Evolutionary conservation across 2,888 invertebrate species (phyloP).

Genomic region (Gymnoscelis rufifasciata): DNA sequence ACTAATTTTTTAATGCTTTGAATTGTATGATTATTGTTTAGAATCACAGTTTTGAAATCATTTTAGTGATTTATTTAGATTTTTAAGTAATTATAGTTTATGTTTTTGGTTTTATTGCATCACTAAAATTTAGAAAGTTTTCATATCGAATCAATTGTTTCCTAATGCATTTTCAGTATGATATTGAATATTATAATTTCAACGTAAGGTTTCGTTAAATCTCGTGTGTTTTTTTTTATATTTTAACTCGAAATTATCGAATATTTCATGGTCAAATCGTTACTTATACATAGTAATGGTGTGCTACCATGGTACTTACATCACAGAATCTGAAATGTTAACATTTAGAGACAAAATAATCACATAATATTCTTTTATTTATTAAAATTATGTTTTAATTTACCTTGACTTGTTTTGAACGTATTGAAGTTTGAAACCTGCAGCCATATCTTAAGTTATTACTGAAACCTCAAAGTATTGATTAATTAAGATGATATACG

Average conservation of each 20-base stretch:
- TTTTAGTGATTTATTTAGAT: not conserved
- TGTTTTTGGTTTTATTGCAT: not conserved
- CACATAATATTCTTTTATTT: too few relatives aligned
- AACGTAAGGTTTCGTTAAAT: too few relatives aligned
- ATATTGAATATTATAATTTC: too few relatives aligned
- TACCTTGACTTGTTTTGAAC: not conserved
- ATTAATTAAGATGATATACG: not conserved
- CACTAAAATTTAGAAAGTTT: not conserved
- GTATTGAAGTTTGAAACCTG: not conserved
- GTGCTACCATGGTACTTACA: conserved; percentile 7
- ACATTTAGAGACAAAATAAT: too few relatives aligned
- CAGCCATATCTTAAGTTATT: conserved; percentile 3
- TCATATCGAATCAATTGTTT: not conserved
- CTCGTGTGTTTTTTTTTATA: not conserved
- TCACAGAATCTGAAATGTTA: not conserved
- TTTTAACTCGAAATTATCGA: conserved; percentile 1
- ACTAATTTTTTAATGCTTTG: too few relatives aligned
- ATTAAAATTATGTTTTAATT: not conserved
- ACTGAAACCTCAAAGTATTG: not conserved
- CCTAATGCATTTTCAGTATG: conserved; percentile 9
- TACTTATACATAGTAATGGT: conserved; percentile 18
- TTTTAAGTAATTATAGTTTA: not conserved
- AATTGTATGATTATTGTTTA: not conserved
- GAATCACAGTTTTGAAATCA: not conserved
- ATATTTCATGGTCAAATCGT: conserved; percentile 12